phyloP scores from a whole-genome alignment of 2,888 invertebrate genomes.

The Dasysyrphus tricinctus region DNA sequence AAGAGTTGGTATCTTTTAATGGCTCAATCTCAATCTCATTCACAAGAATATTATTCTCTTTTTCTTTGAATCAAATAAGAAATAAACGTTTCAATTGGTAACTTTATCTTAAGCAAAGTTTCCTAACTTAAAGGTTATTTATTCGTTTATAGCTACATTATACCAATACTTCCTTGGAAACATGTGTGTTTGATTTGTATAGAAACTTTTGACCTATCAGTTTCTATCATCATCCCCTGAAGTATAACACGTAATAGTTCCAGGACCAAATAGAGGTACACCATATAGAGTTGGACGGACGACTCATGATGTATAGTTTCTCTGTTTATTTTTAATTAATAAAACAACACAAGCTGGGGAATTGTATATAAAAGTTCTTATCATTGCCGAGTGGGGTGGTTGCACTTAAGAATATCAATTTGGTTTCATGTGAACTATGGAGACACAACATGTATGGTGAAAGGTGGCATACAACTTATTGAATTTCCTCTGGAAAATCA shows the following conservation, averaged over 20 bases:
- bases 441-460: background rate
- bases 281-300: background rate
- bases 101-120: slow-evolving; percentile 3
- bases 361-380: background rate
- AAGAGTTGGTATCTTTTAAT: slow-evolving; percentile 8
- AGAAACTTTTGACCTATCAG: slow-evolving; percentile 30
- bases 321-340: slow-evolving; percentile 25
- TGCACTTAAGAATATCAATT: slow-evolving; percentile 20
- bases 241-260: slow-evolving; percentile 1
- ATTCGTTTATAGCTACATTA: slow-evolving; percentile 3
- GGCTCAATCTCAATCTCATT: background rate
- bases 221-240: slow-evolving; percentile 9
- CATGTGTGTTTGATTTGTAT: slow-evolving; percentile 31
- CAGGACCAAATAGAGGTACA: background rate
- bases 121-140: slow-evolving; percentile 16
- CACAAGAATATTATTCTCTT: background rate
- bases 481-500: background rate
- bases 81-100: slow-evolving; percentile 21
- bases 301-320: background rate
- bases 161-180: background rate
- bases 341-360: slow-evolving; percentile 20
- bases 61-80: background rate
- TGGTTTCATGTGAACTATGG: background rate
- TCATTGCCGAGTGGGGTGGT: background rate
- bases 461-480: background rate